Evolutionary conservation across 2,113 vertebrate genomes (phyloP).

Genomic region (Genyomyrus donnyi): DNA sequence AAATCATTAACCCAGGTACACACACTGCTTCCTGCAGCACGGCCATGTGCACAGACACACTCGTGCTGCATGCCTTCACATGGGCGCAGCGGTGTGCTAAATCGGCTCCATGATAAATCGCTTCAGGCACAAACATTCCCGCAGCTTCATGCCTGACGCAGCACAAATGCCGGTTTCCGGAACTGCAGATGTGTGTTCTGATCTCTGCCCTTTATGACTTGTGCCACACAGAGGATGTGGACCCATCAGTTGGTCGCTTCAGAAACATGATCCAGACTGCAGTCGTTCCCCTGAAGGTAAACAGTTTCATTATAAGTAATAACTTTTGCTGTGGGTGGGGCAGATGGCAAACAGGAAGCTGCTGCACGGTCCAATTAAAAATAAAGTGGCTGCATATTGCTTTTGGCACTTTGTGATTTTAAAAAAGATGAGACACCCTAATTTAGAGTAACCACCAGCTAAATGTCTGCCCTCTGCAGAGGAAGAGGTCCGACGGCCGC

Average conservation of each 20-base stretch:
- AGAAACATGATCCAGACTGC: constrained; percentile 86
- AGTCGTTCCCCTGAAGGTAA: constrained; percentile 80
- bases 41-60: neutral
- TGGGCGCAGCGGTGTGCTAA: too few species aligned
- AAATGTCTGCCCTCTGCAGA: constrained; percentile 49
- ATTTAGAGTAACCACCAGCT: neutral
- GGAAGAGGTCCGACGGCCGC: constrained; percentile 66
- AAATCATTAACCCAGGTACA: constrained; percentile 77
- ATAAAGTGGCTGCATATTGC: neutral
- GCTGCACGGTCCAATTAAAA: neutral
- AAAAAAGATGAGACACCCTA: neutral
- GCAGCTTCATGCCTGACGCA: too few species aligned
- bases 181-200: neutral
- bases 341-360: neutral
- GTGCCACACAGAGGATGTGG: constrained; percentile 72
- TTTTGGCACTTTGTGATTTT: neutral
- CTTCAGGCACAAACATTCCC: neutral
- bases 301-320: neutral
- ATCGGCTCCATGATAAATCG: neutral
- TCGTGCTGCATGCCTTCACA: neutral
- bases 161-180: neutral
- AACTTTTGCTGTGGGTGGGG: neutral
- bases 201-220: neutral
- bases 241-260: constrained; percentile 81
- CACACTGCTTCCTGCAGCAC: neutral